These are phyloP conservation scores for Busseola fusca DNA, from an alignment of 2,888 invertebrate genomes.

Conservation along the genomic window DNA sequence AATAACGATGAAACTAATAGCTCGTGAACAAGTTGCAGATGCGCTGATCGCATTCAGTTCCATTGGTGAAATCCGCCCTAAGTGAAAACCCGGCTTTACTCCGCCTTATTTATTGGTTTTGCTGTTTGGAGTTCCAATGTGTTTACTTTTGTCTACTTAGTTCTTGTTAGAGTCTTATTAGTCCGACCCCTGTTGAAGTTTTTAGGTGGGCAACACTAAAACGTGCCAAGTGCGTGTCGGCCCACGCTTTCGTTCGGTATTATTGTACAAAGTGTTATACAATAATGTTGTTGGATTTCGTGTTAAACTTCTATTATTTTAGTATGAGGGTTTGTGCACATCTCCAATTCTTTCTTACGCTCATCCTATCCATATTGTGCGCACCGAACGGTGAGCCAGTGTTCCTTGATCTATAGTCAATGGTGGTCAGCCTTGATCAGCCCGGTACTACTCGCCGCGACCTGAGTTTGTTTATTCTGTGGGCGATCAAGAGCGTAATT, in stretches of 20 bases:
- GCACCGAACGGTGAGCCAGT: too few relatives aligned
- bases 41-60: neutral
- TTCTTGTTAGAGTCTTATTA: constrained; percentile 52
- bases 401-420: too few relatives aligned
- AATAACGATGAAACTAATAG: neutral
- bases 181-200: constrained; percentile 34
- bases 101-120: constrained; percentile 53
- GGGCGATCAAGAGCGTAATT: too few relatives aligned
- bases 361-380: too few relatives aligned
- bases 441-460: too few relatives aligned
- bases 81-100: constrained; percentile 30
- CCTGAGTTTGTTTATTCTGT: constrained; percentile 9
- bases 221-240: constrained; percentile 16
- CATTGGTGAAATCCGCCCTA: neutral
- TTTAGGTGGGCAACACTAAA: constrained; percentile 15
- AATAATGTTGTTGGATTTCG: too few relatives aligned
- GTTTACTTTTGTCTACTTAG: constrained; percentile 52
- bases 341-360: too few relatives aligned
- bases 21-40: neutral
- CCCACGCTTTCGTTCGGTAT: neutral
- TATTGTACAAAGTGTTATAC: neutral
- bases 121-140: constrained; percentile 51
- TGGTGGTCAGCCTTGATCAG: too few relatives aligned
- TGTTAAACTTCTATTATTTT: too few relatives aligned
- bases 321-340: too few relatives aligned